These are phyloP conservation scores for Sitta carolinensis DNA, from an alignment of 2,797 vertebrate species.

Conservation along the genomic window DNA sequence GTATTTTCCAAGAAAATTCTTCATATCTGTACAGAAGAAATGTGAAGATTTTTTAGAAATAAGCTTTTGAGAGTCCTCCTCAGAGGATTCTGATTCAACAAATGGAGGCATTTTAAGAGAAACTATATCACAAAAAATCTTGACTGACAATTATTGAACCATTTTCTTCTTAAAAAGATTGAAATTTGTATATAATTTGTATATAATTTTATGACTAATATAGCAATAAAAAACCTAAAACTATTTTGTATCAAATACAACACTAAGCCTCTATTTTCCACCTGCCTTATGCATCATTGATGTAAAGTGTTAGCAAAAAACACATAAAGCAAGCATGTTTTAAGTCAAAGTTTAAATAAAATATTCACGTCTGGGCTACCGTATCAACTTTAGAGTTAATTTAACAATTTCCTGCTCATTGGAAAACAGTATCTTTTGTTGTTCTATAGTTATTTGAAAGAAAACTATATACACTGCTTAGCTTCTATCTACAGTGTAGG, in stretches of 20 bases:
- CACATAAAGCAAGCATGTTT: background rate
- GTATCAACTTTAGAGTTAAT: background rate
- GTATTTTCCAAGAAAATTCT: background rate
- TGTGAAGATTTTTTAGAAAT: background rate
- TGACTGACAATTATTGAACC: background rate
- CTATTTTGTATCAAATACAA: background rate
- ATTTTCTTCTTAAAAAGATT: background rate
- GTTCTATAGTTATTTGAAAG: background rate
- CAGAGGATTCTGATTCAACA: background rate
- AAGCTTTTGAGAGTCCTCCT: background rate
- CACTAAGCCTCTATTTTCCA: background rate
- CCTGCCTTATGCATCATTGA: background rate
- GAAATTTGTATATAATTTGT: background rate
- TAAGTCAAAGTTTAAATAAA: background rate
- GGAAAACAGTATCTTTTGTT: background rate
- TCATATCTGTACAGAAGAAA: background rate
- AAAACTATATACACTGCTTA: background rate
- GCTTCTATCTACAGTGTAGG: background rate
- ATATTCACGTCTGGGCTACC: background rate
- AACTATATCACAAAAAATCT: background rate
- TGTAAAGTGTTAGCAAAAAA: background rate
- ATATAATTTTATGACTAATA: background rate
- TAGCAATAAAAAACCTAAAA: background rate
- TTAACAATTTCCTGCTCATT: background rate
- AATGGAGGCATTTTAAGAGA: background rate